Evolutionary conservation across 2,888 invertebrate species (phyloP), one percentile per base, ranked within the genome.

Genomic region (Ochropleura plecta): DNA sequence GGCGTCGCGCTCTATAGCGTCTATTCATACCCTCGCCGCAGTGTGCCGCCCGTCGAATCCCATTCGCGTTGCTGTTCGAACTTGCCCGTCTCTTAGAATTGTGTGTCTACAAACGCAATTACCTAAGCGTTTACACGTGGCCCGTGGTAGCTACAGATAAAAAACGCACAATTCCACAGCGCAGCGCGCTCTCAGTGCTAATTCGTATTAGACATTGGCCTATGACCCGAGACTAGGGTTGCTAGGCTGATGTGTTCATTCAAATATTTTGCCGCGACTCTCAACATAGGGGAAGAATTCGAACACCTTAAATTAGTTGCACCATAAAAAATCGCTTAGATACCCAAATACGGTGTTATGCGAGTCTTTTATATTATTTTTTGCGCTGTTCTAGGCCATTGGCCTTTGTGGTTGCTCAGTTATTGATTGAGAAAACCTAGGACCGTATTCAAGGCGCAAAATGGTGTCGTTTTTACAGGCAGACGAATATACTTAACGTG

Each of bases 181-280:
- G 59, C 66, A 46, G 72, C 63, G 57, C 55, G 71, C 57, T 68
- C 78, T 66, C 44, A 53, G 42, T 68, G 69, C 69, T 51, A 73
- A 83, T 84, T 81, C 73, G 78, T 76, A 78, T 77, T 88, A 87
- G 86, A 82, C 87, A 85, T 84, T 88, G 88, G 87, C 88, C 88
- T 86, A 66, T 85, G 88, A 84, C 88, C 79, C 73, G 57, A 12
- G 60, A 66, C 30, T 82, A 84, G 84, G 85, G 86, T 81, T 84
- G 86, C 73, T 82, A 73, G 60, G 53, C 64, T 55, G 72, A 81
- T 73, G 82, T 86, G 74, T 76, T 76, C 79, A 78, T 73, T 74
- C 1, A 51, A 79, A 51, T 71, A 68, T 68, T 76, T 78, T 76
- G 44, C 63, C 69, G 30, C 75, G 64, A 55, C 68, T 70, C n/a